Evolutionary conservation across 2,888 invertebrate species (phyloP).

Genomic region (Tortricodes alternella): DNA sequence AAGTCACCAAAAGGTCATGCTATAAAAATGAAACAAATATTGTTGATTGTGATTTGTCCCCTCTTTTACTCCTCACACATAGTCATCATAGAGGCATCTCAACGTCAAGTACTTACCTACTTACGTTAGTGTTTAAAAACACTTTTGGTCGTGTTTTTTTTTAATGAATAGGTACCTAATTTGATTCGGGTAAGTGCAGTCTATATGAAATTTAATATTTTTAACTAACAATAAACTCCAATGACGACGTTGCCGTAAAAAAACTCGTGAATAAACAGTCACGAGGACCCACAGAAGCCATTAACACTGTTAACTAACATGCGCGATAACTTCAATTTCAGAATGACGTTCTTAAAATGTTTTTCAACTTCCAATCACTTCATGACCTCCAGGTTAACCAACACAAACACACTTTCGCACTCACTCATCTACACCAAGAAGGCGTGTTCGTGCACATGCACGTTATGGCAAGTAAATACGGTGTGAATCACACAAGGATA

Average conservation of each 20-base stretch:
- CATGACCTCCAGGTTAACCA: slow-evolving; percentile 64
- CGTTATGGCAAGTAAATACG: slow-evolving; percentile 50
- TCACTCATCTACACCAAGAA: slow-evolving; percentile 52
- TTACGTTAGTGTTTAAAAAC: no score
- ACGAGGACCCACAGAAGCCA: not conserved
- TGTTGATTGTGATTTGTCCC: not conserved
- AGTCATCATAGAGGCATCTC: not conserved
- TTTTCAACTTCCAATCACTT: slow-evolving; percentile 59
- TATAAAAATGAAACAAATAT: slow-evolving; percentile 18
- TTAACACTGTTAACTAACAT: slow-evolving; percentile 11
- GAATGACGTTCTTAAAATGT: slow-evolving; percentile 43
- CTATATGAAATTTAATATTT: no score
- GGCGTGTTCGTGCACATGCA: slow-evolving; percentile 69
- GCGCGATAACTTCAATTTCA: slow-evolving; percentile 32
- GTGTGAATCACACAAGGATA: slow-evolving; percentile 52
- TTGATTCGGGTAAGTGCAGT: no score
- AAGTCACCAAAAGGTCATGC: slow-evolving; percentile 22
- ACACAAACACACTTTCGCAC: slow-evolving; percentile 53
- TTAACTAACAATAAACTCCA: not conserved
- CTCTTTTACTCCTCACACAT: not conserved
- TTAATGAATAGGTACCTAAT: no score
- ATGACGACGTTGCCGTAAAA: slow-evolving; percentile 18
- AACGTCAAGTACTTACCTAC: not conserved
- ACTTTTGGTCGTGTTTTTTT: no score
- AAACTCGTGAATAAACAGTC: not conserved